These are phyloP conservation scores for Drosophila sproati DNA, from an alignment of 1,140 invertebrate species.

Conservation along the genomic window DNA sequence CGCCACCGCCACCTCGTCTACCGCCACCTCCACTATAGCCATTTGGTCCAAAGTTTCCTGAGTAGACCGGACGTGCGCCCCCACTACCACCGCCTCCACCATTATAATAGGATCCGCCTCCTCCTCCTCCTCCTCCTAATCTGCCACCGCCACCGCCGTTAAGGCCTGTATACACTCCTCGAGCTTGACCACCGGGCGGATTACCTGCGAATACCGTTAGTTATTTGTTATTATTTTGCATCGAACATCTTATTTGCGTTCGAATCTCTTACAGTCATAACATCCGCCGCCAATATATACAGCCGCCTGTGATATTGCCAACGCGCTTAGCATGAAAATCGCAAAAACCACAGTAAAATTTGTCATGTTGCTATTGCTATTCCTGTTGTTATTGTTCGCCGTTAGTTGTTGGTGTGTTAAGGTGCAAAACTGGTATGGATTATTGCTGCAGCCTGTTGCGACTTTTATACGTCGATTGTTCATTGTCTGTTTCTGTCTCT, in stretches of 20 bases:
- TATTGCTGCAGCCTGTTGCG: conserved; percentile 22
- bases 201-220: conserved; percentile 58
- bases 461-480: conserved; percentile 61
- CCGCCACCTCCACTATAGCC: conserved; percentile 27
- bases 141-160: conserved; percentile 25
- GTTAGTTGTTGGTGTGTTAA: conserved; percentile 34
- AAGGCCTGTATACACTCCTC: conserved; percentile 57
- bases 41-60: conserved; percentile 64
- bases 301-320: conserved; percentile 59
- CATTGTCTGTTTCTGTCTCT: conserved; percentile 16
- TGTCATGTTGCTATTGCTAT: conserved; percentile 34
- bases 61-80: conserved; percentile 61
- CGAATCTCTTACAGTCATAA: conserved; percentile 67
- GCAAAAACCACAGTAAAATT: conserved; percentile 43
- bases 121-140: background rate
- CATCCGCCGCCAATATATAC: conserved; percentile 72
- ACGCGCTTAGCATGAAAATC: conserved; percentile 44
- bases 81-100: conserved; percentile 19
- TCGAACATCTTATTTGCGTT: background rate
- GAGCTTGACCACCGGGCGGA: conserved; percentile 65
- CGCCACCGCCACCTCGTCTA: conserved; percentile 14
- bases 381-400: background rate
- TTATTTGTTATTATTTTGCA: conserved; percentile 13
- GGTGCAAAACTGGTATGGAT: conserved; percentile 59
- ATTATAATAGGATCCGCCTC: conserved; percentile 32